Base-by-base conservation (phyloP, 1,140 invertebrate genomes). In the Anadara kagoshimensis region DNA sequence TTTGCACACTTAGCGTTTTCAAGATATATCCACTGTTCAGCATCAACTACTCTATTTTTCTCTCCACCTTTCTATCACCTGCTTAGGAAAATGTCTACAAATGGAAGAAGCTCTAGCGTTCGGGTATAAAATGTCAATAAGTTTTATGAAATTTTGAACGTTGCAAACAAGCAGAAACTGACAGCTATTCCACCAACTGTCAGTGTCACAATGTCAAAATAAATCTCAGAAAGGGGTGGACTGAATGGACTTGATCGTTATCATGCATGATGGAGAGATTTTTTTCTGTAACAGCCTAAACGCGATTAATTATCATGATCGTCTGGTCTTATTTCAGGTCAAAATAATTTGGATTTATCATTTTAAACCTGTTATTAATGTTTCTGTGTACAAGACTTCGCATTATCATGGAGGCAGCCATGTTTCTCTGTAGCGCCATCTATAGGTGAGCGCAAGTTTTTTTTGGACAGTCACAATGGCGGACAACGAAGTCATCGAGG, bases 401-500 rank as follows among this genome's bases (percentile, higher is more conserved):
- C 24, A 16, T 41, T 10, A 61, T 26, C 11, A 73, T 69, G 70
- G 75, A 65, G 65, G 75, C 75, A 64, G 75, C 75, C 75, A 77
- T 77, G 59, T 77, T 73, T 11, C 7, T 26, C 20, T 54, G 29
- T n/a, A 49, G 65, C 53, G 69, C 64, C 69, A 62, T 65, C 69
- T 43, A 36, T n/a, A 5, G 65, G 26, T 54, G 26, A 12, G 47
- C n/a, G 47, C 14, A n/a, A 49, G 14, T n/a, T 14, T 14, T 8
- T 18, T 49, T 49, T 18, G 47, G 47, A 56, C 54, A 20, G 14
- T 56, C 11, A 56, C 68, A 77, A 77, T 77, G 75, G 75, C 75
- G 69, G 75, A 71, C 59, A 58, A 41, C 47, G 66, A 63, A 62
- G 62, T 65, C 61, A 69, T 69, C 67, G 75, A 77, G 75, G 75